Base-by-base conservation (phyloP, 2,888 invertebrate genomes). In the Amiota mariae region DNA sequence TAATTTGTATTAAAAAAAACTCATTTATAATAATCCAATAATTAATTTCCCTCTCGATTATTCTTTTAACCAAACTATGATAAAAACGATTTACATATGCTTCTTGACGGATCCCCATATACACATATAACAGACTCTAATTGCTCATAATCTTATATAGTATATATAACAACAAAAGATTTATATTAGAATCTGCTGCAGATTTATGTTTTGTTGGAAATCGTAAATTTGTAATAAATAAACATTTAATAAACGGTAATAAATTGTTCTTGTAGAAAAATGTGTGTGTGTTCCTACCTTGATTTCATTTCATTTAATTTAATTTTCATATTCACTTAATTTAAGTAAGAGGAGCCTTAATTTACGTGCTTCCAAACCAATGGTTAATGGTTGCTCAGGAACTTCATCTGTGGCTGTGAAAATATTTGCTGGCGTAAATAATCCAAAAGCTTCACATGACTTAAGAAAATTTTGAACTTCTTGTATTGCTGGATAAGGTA, bases 391-490 rank as follows among this genome's bases (percentile, higher is more conserved):
- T 24, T 90, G 87, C 2, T 83, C 85, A 0, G 87, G 86, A 2
- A 86, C 82, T 72, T 89, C 90, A 20, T 89, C 88, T 0, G 87
- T 78, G 36, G 87, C 81, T 3, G 81, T 76, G 68, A 85, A 87
- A 57, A 90, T 87, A 70, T 89, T 88, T 8, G 90, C 89, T 1
- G 89, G 88, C 3, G 88, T 89, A 49, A 88, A 85, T 9, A 90
- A 74, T 1, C 90, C 90, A 77, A 88, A 89, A 56, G 89, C 90
- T 91, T 97, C 97, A 88, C 97, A 97, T 78, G 95, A 95, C 79
- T 96, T 95, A 59, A 97, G 91, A 89, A 97, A 97, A 80, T 93
- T 93, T 71, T 96, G 92, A 82, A 96, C 95, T 87, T 97, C 97
- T 81, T 95, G 93, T 70, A 96, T 91, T 1, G 96, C 94, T 0